Evolutionary conservation across 2,113 vertebrate genomes (phyloP).

Genomic region (Tragulus kanchil): DNA sequence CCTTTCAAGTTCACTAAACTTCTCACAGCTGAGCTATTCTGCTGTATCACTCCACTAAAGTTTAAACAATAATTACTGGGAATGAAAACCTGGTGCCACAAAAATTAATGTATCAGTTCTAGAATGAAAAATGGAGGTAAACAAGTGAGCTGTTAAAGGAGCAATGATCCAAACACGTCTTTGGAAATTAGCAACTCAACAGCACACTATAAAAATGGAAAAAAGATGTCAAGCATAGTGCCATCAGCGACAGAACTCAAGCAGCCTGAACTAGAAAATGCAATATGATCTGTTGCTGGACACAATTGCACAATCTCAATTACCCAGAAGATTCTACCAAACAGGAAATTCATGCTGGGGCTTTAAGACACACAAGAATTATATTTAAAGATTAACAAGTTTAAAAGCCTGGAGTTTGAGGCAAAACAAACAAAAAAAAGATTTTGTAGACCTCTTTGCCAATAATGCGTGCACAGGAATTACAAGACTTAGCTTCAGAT

Average conservation of each 20-base stretch:
- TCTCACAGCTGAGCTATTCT: background rate
- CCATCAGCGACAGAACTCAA: constrained; percentile 57
- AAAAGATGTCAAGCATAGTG: constrained; percentile 46
- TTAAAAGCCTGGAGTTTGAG: constrained; percentile 61
- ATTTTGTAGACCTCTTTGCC: constrained; percentile 32
- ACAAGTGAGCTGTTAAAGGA: constrained; percentile 34
- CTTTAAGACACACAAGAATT: constrained; percentile 77
- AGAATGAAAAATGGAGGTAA: constrained; percentile 19
- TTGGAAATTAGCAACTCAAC: constrained; percentile 59
- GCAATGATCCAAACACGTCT: background rate
- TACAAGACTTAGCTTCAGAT: constrained; percentile 21
- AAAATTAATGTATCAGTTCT: constrained; percentile 18
- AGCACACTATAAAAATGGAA: constrained; percentile 39
- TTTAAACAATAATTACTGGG: background rate
- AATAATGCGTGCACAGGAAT: constrained; percentile 13
- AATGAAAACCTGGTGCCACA: constrained; percentile 27
- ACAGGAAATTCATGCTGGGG: constrained; percentile 87
- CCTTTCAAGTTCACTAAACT: background rate
- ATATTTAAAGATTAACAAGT: constrained; percentile 61
- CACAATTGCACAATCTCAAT: constrained; percentile 87
- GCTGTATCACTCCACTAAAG: background rate
- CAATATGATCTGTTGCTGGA: constrained; percentile 75
- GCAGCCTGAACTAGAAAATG: constrained; percentile 68
- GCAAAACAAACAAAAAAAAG: constrained; percentile 23
- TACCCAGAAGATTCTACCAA: constrained; percentile 86